These are phyloP conservation scores for Pachycephala philippinensis DNA, from an alignment of 2,113 vertebrate species.

Conservation along the genomic window DNA sequence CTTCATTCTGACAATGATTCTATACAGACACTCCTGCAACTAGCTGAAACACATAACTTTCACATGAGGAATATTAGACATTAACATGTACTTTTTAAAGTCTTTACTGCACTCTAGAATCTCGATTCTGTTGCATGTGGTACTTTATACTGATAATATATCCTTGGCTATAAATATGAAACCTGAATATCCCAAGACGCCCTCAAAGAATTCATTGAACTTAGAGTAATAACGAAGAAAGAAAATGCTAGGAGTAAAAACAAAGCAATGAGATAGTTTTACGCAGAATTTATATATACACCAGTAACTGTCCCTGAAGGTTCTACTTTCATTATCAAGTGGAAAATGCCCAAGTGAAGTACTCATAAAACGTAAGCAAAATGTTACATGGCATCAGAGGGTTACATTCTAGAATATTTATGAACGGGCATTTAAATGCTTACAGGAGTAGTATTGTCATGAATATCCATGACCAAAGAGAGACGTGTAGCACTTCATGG, in stretches of 20 bases:
- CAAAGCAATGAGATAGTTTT: not conserved
- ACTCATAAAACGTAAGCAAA: not conserved
- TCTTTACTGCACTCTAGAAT: not conserved
- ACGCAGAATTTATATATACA: not conserved
- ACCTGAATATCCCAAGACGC: not conserved
- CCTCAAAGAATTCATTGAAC: not conserved
- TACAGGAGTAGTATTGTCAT: not conserved
- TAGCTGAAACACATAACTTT: not conserved
- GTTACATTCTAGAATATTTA: conserved; percentile 28
- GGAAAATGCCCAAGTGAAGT: conserved; percentile 14
- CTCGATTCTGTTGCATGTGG: not conserved
- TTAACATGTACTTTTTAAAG: not conserved
- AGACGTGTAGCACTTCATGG: not conserved
- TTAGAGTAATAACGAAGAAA: not conserved
- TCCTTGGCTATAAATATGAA: not conserved
- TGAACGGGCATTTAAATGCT: not conserved
- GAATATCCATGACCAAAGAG: conserved; percentile 39
- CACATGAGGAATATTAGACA: not conserved
- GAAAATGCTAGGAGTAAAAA: not conserved
- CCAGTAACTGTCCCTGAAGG: not conserved
- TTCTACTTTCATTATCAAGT: conserved; percentile 29
- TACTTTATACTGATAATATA: not conserved
- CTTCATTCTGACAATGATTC: not conserved
- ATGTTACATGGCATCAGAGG: not conserved
- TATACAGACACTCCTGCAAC: not conserved